Percentiles rank a stretch among this genome's conserved stretches.
phyloP scores from a whole-genome alignment of 2,797 vertebrate species.

The Gallinago stenura region DNA sequence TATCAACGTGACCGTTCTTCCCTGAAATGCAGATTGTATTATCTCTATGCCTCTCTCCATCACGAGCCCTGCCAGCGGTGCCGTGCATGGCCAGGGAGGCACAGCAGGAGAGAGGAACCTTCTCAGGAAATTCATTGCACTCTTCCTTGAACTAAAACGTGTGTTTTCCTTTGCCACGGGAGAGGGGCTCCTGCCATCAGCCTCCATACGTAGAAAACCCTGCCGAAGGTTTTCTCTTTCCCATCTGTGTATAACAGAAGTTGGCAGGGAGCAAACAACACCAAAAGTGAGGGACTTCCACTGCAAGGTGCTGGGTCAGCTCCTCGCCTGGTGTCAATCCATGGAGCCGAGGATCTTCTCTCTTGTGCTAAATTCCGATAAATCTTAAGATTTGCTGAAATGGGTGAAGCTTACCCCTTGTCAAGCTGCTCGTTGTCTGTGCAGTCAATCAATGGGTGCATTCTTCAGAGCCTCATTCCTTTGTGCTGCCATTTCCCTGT shows the following conservation, averaged over 20 bases:
- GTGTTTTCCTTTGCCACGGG: background rate
- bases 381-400: background rate
- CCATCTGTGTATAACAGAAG: background rate
- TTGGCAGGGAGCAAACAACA: background rate
- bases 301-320: background rate
- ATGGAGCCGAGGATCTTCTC: background rate
- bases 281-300: background rate
- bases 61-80: background rate
- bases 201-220: background rate
- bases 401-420: background rate
- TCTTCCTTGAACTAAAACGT: background rate
- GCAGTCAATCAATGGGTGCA: background rate
- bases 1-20: rapidly evolving
- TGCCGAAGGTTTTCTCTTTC: background rate
- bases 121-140: background rate
- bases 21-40: background rate
- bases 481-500: background rate
- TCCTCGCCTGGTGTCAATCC: background rate
- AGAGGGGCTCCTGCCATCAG: background rate
- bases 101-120: background rate
- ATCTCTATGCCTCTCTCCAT: background rate
- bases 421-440: background rate
- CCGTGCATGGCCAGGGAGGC: background rate
- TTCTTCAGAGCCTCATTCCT: background rate
- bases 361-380: background rate